Conservation (phyloP, 92 coral and sea anemone species). For the Heliopora coerulea region DNA sequence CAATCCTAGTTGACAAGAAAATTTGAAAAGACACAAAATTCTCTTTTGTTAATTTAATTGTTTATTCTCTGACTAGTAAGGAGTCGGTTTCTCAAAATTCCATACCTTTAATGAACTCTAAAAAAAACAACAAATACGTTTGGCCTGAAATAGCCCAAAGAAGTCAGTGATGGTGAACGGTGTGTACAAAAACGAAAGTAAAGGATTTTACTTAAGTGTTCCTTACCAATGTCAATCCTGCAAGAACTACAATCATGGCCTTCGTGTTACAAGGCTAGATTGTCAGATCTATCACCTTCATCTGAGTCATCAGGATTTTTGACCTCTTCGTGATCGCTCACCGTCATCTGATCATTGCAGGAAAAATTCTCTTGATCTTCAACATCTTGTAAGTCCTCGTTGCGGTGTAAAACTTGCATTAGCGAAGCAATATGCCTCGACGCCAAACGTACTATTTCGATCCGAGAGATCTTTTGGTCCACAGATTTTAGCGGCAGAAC, state of each 20-base stretch:
- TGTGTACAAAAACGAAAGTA: too few species aligned
- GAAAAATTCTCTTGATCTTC: constrained; percentile 23
- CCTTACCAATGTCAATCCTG: constrained; percentile 14
- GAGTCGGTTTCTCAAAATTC: not conserved
- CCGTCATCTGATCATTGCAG: constrained; percentile 26
- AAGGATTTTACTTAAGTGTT: too few species aligned
- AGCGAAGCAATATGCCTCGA: constrained; percentile 36
- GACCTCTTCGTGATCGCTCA: constrained; percentile 8
- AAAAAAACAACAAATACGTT: not conserved
- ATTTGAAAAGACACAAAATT: constrained; percentile 6
- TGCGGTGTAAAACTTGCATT: constrained; percentile 28
- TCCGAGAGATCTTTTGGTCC: constrained; percentile 43
- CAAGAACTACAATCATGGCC: not conserved
- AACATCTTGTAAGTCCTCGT: constrained; percentile 28
- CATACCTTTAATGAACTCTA: not conserved
- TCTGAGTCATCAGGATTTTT: constrained; percentile 17
- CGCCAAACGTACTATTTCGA: constrained; percentile 39
- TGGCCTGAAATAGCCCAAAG: not conserved
- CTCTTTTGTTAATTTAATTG: too few species aligned
- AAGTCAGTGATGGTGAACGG: too few species aligned
- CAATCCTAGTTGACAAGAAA: constrained; percentile 3
- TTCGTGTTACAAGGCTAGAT: constrained; percentile 4
- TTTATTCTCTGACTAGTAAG: too few species aligned
- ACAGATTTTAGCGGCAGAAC: constrained; percentile 40
- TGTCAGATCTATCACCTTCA: constrained; percentile 30